These are phyloP conservation scores for Heliothis virescens DNA, from an alignment of 1,140 invertebrate species.

Conservation along the genomic window DNA sequence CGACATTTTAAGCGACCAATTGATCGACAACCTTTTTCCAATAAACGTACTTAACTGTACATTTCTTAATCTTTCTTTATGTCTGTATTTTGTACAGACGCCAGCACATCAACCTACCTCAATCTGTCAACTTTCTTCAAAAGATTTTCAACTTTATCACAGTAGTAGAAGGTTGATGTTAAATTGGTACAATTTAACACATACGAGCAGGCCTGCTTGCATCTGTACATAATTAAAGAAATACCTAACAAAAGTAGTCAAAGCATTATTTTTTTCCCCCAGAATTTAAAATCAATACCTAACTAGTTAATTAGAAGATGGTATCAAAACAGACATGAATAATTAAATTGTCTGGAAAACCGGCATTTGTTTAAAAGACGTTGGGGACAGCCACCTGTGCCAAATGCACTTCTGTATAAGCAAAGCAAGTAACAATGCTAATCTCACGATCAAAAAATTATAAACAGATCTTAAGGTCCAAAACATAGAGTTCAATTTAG, in stretches of 20 bases:
- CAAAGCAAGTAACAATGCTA: conserved; percentile 3
- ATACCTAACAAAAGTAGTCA: too few species aligned
- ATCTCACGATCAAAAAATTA: not conserved
- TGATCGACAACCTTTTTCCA: not conserved
- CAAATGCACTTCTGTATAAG: conserved; percentile 54
- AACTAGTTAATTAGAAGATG: not conserved
- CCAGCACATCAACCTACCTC: too few species aligned
- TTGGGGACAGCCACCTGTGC: conserved; percentile 61
- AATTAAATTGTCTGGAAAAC: conserved; percentile 66
- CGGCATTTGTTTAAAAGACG: conserved; percentile 57
- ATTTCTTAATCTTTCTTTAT: not conserved
- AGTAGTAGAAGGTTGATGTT: too few species aligned
- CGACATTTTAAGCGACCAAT: conserved; percentile 13
- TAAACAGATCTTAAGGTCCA: not conserved
- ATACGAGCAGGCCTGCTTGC: too few species aligned
- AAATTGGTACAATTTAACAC: too few species aligned
- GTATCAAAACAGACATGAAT: conserved; percentile 59
- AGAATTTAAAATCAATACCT: not conserved
- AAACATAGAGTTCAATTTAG: not conserved
- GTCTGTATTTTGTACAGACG: too few species aligned
- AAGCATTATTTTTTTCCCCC: too few species aligned
- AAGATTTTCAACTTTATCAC: too few species aligned
- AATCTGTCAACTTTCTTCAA: too few species aligned
- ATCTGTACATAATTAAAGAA: too few species aligned
- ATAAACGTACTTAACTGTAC: not conserved